Percentiles rank a stretch among this genome's conserved stretches.
These are phyloP conservation scores for Dusona sp. DNA, from an alignment of 2,888 invertebrate species.

Conservation along the genomic window DNA sequence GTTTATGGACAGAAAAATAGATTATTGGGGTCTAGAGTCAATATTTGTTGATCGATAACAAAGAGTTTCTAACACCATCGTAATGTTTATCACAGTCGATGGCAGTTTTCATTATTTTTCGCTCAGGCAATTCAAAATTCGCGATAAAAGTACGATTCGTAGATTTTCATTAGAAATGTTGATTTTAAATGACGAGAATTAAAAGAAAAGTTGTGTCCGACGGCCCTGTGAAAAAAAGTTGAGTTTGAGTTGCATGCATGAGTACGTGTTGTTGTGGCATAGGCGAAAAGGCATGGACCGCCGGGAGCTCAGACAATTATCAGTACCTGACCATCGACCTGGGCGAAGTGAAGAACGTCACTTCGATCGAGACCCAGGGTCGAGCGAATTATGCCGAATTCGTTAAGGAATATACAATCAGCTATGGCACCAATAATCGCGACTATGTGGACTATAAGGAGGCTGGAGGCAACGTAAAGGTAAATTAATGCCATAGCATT, in stretches of 20 bases:
- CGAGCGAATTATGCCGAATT: slow-evolving; percentile 95
- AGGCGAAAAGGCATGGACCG: slow-evolving; percentile 97
- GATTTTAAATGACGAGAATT: not conserved
- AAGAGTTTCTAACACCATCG: not conserved
- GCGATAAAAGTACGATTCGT: not conserved
- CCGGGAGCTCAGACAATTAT: slow-evolving; percentile 95
- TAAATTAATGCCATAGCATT: slow-evolving; percentile 84
- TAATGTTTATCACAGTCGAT: not conserved
- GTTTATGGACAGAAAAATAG: too few relatives aligned
- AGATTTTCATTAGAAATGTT: not conserved
- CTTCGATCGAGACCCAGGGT: slow-evolving; percentile 95
- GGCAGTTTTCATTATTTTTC: not conserved
- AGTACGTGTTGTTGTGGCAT: slow-evolving; percentile 84
- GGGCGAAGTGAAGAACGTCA: slow-evolving; percentile 94
- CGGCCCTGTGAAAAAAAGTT: slow-evolving; percentile 63
- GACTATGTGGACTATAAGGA: slow-evolving; percentile 96
- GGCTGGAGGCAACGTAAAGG: slow-evolving; percentile 95
- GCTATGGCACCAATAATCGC: slow-evolving; percentile 95
- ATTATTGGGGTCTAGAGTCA: too few relatives aligned
- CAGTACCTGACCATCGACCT: slow-evolving; percentile 97
- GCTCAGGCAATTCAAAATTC: not conserved
- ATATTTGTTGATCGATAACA: not conserved
- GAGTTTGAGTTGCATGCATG: slow-evolving; percentile 83
- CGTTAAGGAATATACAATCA: slow-evolving; percentile 96
- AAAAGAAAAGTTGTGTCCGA: not conserved